Percentiles rank a stretch among this genome's conserved stretches.
Conservation (phyloP, 1,140 invertebrate species). For the Panagrolaimus sp. region DNA sequence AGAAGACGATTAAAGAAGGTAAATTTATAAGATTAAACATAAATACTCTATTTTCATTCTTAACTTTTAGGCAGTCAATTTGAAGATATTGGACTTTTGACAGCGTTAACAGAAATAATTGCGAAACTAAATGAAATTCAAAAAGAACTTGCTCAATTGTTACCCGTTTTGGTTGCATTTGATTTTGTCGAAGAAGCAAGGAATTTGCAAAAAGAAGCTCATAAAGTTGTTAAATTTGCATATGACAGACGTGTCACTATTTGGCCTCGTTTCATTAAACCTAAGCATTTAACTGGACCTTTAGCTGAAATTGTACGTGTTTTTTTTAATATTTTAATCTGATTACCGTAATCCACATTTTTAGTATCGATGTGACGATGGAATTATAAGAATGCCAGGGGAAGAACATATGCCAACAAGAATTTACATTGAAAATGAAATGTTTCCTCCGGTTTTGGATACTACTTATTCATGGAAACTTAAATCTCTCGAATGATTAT, state of each 20-base stretch:
- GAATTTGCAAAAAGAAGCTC: constrained; percentile 35
- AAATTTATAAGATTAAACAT: no score
- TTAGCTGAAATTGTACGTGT: constrained; percentile 41
- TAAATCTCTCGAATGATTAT: constrained; percentile 27
- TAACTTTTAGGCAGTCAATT: constrained; percentile 67
- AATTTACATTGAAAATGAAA: constrained; percentile 41
- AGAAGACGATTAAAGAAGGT: constrained; percentile 19
- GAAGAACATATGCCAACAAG: constrained; percentile 35
- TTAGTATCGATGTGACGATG: constrained; percentile 44
- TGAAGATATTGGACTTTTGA: constrained; percentile 75
- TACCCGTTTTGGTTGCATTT: constrained; percentile 39
- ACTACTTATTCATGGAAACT: constrained; percentile 43
- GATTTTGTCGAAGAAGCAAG: constrained; percentile 36
- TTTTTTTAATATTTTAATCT: neutral
- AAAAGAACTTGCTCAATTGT: constrained; percentile 45
- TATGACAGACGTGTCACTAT: constrained; percentile 19
- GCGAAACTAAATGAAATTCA: constrained; percentile 22
- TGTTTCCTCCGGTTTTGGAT: constrained; percentile 41
- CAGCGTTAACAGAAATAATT: constrained; percentile 48
- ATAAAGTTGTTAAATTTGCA: constrained; percentile 14
- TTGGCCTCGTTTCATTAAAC: constrained; percentile 45
- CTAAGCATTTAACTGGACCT: constrained; percentile 39
- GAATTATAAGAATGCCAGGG: constrained; percentile 34
- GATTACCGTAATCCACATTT: constrained; percentile 12
- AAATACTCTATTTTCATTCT: no score